phyloP scores from a whole-genome alignment of 2,113 vertebrate species.

The Ornithorhynchus anatinus region DNA sequence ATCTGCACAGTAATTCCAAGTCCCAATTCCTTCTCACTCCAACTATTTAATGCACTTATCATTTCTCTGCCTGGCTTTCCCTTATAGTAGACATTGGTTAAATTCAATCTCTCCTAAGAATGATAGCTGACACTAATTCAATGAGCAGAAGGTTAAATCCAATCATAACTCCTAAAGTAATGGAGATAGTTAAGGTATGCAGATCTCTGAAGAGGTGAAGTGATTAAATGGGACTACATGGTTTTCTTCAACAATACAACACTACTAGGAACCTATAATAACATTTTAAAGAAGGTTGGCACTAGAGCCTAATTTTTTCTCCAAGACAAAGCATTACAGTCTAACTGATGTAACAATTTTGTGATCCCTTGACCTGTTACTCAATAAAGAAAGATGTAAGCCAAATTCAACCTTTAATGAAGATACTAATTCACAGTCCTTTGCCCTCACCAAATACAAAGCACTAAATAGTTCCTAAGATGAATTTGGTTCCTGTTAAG shows the following conservation, averaged over 20 bases:
- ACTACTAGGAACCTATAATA: constrained; percentile 28
- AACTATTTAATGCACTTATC: constrained; percentile 48
- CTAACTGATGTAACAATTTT: constrained; percentile 35
- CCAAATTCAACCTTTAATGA: constrained; percentile 24
- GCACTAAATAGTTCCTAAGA: constrained; percentile 21
- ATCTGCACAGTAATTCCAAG: constrained; percentile 34
- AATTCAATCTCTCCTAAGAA: constrained; percentile 64
- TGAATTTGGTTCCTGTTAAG: constrained; percentile 25
- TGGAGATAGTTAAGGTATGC: constrained; percentile 43
- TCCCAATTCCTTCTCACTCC: constrained; percentile 23
- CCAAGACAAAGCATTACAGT: constrained; percentile 22
- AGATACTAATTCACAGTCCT: constrained; percentile 40
- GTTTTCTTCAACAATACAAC: constrained; percentile 34
- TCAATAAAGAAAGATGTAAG: constrained; percentile 34
- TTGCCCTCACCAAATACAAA: neutral
- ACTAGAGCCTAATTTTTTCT: constrained; percentile 41
- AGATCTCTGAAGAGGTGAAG: constrained; percentile 56
- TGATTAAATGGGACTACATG: constrained; percentile 44
- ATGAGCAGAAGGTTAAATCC: constrained; percentile 60
- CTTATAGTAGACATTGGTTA: constrained; percentile 50
- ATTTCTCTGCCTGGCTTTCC: constrained; percentile 38
- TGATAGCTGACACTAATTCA: constrained; percentile 69
- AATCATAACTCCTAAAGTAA: constrained; percentile 58
- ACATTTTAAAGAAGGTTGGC: constrained; percentile 18
- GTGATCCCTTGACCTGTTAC: constrained; percentile 12